phyloP scores from a whole-genome alignment of 2,113 vertebrate species.

The Strigops habroptila region DNA sequence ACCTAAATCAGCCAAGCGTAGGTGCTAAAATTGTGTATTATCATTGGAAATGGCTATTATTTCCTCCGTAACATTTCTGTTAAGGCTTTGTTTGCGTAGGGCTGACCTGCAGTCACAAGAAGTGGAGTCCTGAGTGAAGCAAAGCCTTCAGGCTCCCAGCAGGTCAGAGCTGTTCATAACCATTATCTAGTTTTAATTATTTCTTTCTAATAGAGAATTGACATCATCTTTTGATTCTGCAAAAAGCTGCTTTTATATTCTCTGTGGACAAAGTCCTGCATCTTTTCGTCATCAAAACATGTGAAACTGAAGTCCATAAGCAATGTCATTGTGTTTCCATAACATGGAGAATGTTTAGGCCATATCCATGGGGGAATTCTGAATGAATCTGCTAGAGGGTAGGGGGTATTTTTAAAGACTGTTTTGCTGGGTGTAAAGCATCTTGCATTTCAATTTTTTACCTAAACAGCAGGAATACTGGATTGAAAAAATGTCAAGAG shows the following conservation, averaged over 20 bases:
- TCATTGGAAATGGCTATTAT: constrained; percentile 99
- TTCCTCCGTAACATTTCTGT: constrained; percentile 98
- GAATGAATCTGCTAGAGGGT: not conserved
- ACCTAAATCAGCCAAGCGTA: constrained; percentile 96
- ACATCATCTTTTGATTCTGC: constrained; percentile 35
- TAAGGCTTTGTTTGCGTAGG: constrained; percentile 82
- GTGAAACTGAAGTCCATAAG: not conserved
- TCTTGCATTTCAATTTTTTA: not conserved
- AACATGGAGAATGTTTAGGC: not conserved
- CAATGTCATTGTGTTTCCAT: not conserved
- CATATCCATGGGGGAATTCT: not conserved
- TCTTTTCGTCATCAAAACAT: not conserved
- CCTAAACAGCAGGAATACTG: not conserved
- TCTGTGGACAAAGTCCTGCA: not conserved
- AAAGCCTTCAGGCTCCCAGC: constrained; percentile 55
- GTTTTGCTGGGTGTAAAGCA: not conserved
- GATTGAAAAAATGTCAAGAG: not conserved
- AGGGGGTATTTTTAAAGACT: not conserved
- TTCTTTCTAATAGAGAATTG: constrained; percentile 42
- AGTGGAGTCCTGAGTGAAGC: constrained; percentile 63
- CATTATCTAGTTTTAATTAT: constrained; percentile 65
- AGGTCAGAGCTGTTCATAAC: constrained; percentile 62
- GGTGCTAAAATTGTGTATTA: constrained; percentile 98
- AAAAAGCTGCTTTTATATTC: constrained; percentile 24
- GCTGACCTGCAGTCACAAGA: constrained; percentile 64